These are phyloP conservation scores for Eulithis testata DNA, from an alignment of 2,888 invertebrate genomes.

Conservation along the genomic window DNA sequence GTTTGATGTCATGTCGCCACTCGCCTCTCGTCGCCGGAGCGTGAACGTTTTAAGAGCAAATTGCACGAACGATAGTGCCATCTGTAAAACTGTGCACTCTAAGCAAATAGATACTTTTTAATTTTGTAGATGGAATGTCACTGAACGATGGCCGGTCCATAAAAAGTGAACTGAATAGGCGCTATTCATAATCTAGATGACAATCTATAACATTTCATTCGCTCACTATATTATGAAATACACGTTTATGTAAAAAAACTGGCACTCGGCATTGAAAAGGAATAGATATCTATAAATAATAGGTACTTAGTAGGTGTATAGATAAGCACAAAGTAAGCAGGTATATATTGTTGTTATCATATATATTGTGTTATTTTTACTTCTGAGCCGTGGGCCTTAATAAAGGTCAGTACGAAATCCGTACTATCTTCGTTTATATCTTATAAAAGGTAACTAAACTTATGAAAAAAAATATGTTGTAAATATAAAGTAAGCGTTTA, in stretches of 20 bases:
- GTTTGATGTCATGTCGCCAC: constrained; percentile 80
- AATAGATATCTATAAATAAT: too few species aligned
- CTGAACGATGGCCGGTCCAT: constrained; percentile 50
- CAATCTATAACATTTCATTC: constrained; percentile 27
- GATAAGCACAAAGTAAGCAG: too few species aligned
- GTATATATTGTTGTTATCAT: too few species aligned
- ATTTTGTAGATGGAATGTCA: constrained; percentile 80
- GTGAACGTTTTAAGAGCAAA: constrained; percentile 80
- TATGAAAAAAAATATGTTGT: background rate
- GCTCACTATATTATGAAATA: background rate
- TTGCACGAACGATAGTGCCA: constrained; percentile 78
- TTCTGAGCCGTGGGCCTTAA: too few species aligned
- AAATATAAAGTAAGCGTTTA: background rate
- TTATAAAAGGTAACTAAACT: too few species aligned
- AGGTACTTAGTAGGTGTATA: too few species aligned
- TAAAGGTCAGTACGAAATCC: too few species aligned
- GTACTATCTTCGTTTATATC: too few species aligned
- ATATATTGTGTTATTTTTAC: too few species aligned
- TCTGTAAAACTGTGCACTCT: constrained; percentile 77
- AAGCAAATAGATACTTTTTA: constrained; percentile 78
- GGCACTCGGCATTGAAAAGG: too few species aligned
- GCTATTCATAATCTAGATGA: constrained; percentile 36
- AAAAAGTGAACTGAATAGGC: constrained; percentile 48
- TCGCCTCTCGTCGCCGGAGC: constrained; percentile 79
- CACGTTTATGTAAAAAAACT: background rate